phyloP scores from a whole-genome alignment of 1,140 invertebrate genomes.

The Polypedilum pembai region DNA sequence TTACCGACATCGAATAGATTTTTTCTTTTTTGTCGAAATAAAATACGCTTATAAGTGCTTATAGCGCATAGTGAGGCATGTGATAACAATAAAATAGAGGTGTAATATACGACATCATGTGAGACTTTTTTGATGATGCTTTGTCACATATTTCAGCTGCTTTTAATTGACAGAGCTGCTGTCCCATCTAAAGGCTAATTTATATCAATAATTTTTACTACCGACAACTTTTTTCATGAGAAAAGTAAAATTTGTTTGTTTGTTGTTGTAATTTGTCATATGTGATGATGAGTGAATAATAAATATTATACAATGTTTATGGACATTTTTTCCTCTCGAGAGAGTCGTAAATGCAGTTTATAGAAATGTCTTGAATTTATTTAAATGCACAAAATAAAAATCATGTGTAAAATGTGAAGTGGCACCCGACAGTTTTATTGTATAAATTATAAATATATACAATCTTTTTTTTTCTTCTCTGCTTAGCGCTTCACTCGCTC shows the following conservation, averaged over 20 bases:
- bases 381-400: neutral
- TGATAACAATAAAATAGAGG: slow-evolving; percentile 15
- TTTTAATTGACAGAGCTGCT: neutral
- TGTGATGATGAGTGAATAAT: neutral
- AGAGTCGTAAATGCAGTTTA: slow-evolving; percentile 9
- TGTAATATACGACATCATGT: slow-evolving; percentile 5
- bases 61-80: neutral
- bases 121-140: neutral
- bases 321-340: neutral
- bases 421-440: slow-evolving; percentile 9
- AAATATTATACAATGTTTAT: neutral
- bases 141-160: neutral
- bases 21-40: neutral
- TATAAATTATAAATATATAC: neutral
- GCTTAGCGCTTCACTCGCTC: too few relatives aligned
- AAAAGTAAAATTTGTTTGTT: neutral
- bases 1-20: slow-evolving; percentile 3
- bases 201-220: slow-evolving; percentile 11
- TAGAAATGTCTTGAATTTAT: neutral
- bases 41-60: neutral
- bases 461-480: too few relatives aligned
- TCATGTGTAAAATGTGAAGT: slow-evolving; percentile 18
- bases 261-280: slow-evolving; percentile 6
- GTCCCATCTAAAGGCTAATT: neutral
- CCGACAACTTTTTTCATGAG: neutral